Conservation (phyloP, 1,140 invertebrate species). For the Bombus picipes region DNA sequence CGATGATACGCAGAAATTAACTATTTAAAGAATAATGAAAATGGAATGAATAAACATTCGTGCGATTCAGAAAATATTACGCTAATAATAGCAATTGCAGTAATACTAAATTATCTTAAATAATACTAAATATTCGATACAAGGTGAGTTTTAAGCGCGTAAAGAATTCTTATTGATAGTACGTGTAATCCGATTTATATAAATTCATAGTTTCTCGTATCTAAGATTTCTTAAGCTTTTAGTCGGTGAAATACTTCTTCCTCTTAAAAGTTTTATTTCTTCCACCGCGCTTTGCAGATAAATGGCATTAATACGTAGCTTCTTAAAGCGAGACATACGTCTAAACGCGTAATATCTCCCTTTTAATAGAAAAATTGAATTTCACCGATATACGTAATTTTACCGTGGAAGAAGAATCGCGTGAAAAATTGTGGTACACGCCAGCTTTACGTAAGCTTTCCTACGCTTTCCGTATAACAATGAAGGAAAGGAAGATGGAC, state of each 20-base stretch:
- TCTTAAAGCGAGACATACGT: neutral
- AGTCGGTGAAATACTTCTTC: neutral
- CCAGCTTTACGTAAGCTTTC: neutral
- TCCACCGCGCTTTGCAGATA: neutral
- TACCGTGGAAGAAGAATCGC: neutral
- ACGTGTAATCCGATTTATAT: neutral
- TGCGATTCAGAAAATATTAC: neutral
- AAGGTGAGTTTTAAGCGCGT: neutral
- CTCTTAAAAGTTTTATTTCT: neutral
- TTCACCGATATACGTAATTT: neutral
- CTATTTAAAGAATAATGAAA: neutral
- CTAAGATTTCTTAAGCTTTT: neutral
- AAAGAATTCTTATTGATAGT: neutral
- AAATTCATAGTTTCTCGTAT: neutral
- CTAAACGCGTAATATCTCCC: neutral
- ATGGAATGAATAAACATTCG: neutral
- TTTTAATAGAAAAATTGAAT: neutral
- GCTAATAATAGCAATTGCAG: too few relatives aligned
- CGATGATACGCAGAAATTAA: neutral
- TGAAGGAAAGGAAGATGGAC: constrained; percentile 18
- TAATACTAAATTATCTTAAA: too few relatives aligned
- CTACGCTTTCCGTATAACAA: neutral
- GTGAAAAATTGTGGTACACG: constrained; percentile 5
- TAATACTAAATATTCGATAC: neutral
- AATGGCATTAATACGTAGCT: neutral